Conservation (phyloP, 2,888 invertebrate species). For the Drosophila paracracens region DNA sequence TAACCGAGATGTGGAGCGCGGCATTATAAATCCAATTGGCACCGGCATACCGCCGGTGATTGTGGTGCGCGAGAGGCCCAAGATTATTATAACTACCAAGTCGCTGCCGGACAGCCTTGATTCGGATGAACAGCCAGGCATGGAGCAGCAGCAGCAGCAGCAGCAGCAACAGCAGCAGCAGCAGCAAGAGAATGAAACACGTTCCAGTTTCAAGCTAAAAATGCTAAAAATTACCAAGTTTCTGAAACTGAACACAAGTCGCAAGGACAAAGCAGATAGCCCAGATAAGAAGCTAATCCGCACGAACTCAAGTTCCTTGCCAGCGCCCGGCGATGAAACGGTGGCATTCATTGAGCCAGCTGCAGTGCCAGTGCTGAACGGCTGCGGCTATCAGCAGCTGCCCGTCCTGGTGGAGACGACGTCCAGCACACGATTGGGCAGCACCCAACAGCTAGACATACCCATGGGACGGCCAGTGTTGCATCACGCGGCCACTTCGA, state of each 20-base stretch:
- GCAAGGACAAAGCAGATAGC: constrained; percentile 46
- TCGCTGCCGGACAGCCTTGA: constrained; percentile 94
- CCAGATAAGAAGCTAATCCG: constrained; percentile 49
- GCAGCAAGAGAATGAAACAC: constrained; percentile 75
- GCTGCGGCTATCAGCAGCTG: constrained; percentile 88
- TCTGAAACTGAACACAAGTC: constrained; percentile 83
- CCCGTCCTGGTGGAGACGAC: constrained; percentile 88
- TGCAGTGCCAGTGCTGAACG: constrained; percentile 20
- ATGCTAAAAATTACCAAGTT: constrained; percentile 90
- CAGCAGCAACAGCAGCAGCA: constrained; percentile 42
- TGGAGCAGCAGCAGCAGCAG: constrained; percentile 53
- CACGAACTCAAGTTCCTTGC: constrained; percentile 12
- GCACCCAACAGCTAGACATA: constrained; percentile 78
- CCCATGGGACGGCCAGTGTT: constrained; percentile 83
- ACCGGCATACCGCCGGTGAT: constrained; percentile 74
- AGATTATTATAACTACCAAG: constrained; percentile 87
- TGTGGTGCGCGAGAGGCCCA: constrained; percentile 84
- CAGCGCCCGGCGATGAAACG: constrained; percentile 66
- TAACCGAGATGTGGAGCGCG: constrained; percentile 76
- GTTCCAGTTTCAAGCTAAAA: constrained; percentile 84
- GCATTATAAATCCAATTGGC: constrained; percentile 68
- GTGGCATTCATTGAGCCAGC: constrained; percentile 76
- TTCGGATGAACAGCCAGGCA: constrained; percentile 88
- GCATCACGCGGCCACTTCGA: constrained; percentile 77
- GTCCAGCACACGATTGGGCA: constrained; percentile 73